phyloP scores from a whole-genome alignment of 1,140 invertebrate species.

The Ptiloglossa arizonensis region DNA sequence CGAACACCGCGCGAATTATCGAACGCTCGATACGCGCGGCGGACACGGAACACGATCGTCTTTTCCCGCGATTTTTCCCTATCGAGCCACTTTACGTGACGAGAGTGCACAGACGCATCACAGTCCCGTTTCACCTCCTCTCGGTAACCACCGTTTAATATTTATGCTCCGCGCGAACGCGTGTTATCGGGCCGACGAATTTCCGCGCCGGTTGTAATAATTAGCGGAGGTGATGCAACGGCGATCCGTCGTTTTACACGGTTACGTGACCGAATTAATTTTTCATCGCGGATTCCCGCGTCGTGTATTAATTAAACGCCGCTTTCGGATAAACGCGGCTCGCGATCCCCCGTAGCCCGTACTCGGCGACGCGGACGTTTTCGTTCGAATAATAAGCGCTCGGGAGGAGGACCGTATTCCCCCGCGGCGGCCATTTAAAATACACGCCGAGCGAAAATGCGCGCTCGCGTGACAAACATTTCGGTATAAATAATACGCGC shows the following conservation, averaged over 20 bases:
- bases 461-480: constrained; percentile 26
- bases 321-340: constrained; percentile 40
- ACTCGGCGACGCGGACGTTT: constrained; percentile 43
- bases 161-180: constrained; percentile 16
- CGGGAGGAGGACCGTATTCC: constrained; percentile 29
- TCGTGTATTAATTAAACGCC: constrained; percentile 47
- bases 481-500: constrained; percentile 8
- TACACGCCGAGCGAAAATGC: not conserved
- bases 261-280: constrained; percentile 56
- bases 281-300: constrained; percentile 27
- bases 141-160: constrained; percentile 30
- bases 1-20: not conserved
- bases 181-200: constrained; percentile 7
- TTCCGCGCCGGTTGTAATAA: constrained; percentile 35
- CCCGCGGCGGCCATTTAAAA: constrained; percentile 34
- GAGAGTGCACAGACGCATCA: too few relatives aligned
- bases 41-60: not conserved
- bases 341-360: not conserved
- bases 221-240: constrained; percentile 37
- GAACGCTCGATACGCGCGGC: not conserved
- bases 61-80: not conserved
- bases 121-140: too few relatives aligned
- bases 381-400: constrained; percentile 35
- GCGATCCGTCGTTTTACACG: constrained; percentile 40
- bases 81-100: constrained; percentile 1